phyloP scores from a whole-genome alignment of 1,140 invertebrate genomes.

The Scylla paramamosain region DNA sequence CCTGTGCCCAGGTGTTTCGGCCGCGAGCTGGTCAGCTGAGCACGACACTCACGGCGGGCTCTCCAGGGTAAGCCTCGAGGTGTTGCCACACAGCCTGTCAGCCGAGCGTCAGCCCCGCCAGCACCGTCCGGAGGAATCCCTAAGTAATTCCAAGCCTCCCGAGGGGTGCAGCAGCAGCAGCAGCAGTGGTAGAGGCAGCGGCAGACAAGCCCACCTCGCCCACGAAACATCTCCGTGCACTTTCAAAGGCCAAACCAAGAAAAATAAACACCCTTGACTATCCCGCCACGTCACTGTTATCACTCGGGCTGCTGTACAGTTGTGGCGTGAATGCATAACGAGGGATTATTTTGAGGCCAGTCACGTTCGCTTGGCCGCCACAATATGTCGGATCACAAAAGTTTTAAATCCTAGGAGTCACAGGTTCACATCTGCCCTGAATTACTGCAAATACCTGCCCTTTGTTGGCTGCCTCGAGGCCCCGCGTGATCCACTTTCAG shows the following conservation, averaged over 20 bases:
- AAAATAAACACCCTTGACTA: constrained; percentile 71
- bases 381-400: constrained; percentile 69
- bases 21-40: neutral
- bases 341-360: constrained; percentile 66
- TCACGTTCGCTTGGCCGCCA: constrained; percentile 59
- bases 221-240: constrained; percentile 66
- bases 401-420: constrained; percentile 66
- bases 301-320: constrained; percentile 59
- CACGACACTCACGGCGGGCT: neutral
- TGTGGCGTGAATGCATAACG: constrained; percentile 68
- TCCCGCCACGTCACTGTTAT: constrained; percentile 70
- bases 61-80: neutral
- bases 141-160: neutral
- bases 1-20: neutral
- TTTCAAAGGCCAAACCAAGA: constrained; percentile 71
- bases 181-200: neutral
- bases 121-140: neutral
- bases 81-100: neutral
- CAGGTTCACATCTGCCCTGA: constrained; percentile 62
- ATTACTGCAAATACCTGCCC: constrained; percentile 69
- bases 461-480: constrained; percentile 40
- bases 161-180: neutral
- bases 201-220: constrained; percentile 34
- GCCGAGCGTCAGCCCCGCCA: neutral
- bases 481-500: constrained; percentile 65